Base-by-base conservation (phyloP, 2,797 vertebrate species). In the Leptoclinus maculatus region DNA sequence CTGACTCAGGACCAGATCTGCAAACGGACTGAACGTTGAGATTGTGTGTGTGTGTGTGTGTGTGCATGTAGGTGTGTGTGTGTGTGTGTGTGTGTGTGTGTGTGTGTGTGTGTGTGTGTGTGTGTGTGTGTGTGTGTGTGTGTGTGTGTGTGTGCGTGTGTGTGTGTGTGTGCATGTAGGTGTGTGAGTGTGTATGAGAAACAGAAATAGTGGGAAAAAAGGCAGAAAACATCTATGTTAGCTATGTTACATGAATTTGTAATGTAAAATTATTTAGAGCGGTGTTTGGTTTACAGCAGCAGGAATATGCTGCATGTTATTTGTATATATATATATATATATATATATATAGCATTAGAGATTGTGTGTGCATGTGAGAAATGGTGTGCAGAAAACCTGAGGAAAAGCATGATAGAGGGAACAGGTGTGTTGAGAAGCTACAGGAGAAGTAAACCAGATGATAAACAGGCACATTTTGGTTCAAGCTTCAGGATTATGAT, bases 1-100 rank as follows among this genome's bases (percentile, higher is more conserved):
- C 70, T 49, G 73, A 84, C 71, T 74, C 73, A 17, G 63, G 60
- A 76, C 62, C 43, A 19, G 34, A 58, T 72, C 39, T 57, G 62
- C 77, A 70, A 8, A 70, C 10, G 0, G 67, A 45, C n/a, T 72
- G 17, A 60, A 64, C 43, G 13, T 11, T 39, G 47, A 7, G 29
- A 45, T 11, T 60, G 66, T 68, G 43, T n/a, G 63, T 23, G 10
- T 7, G 36, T 36, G 27, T 8, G 17, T 38, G 9, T 45, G 21
- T 14, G 13, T 21, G 27, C 27, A 25, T 25, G 53, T 7, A 13
- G 3, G 23, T 27, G 13, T 16, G 23, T 54, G 51, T 54, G 34
- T 41, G 36, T 67, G 34, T 53, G 47, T 53, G 47, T 66, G 36
- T 39, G 7, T 58, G 41, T 43, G 41, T 43, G 5, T 43, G 0